Evolutionary conservation across 2,888 invertebrate species (phyloP), one percentile per base, ranked within the genome.

Genomic region (Heliconius ismenius): DNA sequence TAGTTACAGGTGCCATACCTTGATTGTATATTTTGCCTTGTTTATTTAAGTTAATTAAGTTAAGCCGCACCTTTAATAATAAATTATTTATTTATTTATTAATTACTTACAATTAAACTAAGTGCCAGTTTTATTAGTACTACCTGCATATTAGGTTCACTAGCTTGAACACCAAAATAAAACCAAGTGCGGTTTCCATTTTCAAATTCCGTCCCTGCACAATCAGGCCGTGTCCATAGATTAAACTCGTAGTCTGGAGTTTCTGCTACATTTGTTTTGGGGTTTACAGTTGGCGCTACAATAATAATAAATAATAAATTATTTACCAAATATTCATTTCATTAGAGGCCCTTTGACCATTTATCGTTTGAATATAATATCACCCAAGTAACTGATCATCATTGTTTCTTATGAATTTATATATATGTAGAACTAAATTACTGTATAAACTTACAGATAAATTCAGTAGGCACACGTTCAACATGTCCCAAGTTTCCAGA

Each of bases 151-250:
- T 93, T 94, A 43, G 95, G 91, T 82, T 92, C 90, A 76, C 87
- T 86, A 3, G 95, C 95, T 85, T 95, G 95, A 73, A 98, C 92
- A 13, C 97, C 98, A 91, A 98, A 98, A 90, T 98, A 97, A 91
- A 98, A 98, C 98, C 98, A 98, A 2, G 98, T 98, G 81, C 98
- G 95, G 89, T 98, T 98, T 73, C 96, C 97, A 95, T 98, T 98
- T 89, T 98, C 97, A 95, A 96, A 98, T 84, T 96, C 96, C 1
- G 98, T 98, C 36, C 97, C 98, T 65, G 95, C 96, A 91, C 98
- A 98, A 90, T 98, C 98, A 0, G 98, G 98, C 84, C 96, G 96
- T 1, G 98, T 98, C 98, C 98, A 98, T 72, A 98, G 90, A 88
- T 98, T 98, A 87, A 97, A 98, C 90, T 98, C 98, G 90, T 96